Conservation (phyloP, 2,888 invertebrate genomes). For the Reticulitermes lucifugus region DNA sequence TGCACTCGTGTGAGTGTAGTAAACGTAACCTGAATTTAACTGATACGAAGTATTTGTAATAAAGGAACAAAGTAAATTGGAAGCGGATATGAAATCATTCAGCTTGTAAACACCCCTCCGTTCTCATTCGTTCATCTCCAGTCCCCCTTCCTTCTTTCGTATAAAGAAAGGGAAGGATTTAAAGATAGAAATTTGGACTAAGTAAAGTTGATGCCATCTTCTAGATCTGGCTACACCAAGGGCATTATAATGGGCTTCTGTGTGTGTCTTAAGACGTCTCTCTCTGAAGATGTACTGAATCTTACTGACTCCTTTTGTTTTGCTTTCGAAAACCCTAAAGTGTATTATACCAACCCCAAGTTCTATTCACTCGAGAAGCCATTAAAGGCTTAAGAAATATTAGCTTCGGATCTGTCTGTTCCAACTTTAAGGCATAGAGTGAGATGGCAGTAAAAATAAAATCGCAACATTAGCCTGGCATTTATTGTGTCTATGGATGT, state of each 20-base stretch:
- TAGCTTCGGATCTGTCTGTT: not conserved
- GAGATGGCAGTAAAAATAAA: too few relatives aligned
- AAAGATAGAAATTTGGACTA: slow-evolving; percentile 1
- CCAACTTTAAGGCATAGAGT: too few relatives aligned
- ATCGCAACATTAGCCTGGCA: too few relatives aligned
- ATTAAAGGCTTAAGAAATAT: not conserved
- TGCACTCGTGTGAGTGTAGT: not conserved
- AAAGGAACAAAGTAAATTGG: not conserved
- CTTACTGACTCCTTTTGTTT: slow-evolving; percentile 7
- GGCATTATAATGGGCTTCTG: slow-evolving; percentile 2
- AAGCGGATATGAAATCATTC: slow-evolving; percentile 17
- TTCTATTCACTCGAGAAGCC: not conserved
- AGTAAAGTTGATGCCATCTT: slow-evolving; percentile 19
- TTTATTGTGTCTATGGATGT: too few relatives aligned
- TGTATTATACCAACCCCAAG: slow-evolving; percentile 25
- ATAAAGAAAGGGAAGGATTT: not conserved
- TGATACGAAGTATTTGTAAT: not conserved
- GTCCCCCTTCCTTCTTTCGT: not conserved
- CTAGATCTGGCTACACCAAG: not conserved
- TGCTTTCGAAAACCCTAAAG: not conserved
- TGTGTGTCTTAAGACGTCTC: slow-evolving; percentile 12
- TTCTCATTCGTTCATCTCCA: not conserved
- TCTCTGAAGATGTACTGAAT: not conserved
- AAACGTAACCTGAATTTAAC: not conserved
- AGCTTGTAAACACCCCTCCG: slow-evolving; percentile 19